A percentile compares a stretch with the other conserved stretches of the same genome.
Conservation (phyloP, 2,888 invertebrate species). For the Limenitis arthemis region DNA sequence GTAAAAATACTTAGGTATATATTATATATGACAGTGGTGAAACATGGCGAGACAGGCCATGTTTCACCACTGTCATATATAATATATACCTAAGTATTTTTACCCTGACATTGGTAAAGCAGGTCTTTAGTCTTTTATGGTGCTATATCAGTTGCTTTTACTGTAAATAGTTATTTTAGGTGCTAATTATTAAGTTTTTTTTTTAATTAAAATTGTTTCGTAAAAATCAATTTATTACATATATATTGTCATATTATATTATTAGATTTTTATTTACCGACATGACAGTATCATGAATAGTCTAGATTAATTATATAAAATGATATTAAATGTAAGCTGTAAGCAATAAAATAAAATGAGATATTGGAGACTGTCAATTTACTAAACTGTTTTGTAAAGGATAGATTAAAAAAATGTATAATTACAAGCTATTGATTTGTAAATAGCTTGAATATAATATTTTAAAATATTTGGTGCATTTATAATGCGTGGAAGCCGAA, state of each 20-base stretch:
- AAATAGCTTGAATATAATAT: too few relatives aligned
- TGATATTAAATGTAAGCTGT: background rate
- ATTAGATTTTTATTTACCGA: slow-evolving; percentile 14
- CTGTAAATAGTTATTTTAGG: slow-evolving; percentile 19
- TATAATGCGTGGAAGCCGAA: too few relatives aligned
- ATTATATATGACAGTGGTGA: background rate
- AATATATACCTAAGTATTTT: slow-evolving; percentile 8
- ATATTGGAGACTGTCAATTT: too few relatives aligned
- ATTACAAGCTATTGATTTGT: too few relatives aligned
- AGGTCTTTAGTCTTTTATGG: slow-evolving; percentile 20
- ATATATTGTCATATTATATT: slow-evolving; percentile 3
- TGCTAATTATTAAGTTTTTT: slow-evolving; percentile 7
- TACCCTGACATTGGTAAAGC: slow-evolving; percentile 7
- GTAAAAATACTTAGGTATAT: slow-evolving; percentile 5
- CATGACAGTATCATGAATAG: slow-evolving; percentile 29
- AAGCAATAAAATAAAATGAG: too few relatives aligned
- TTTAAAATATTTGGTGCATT: too few relatives aligned
- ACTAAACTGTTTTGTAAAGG: too few relatives aligned
- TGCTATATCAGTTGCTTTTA: slow-evolving; percentile 18
- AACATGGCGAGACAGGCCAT: too few relatives aligned
- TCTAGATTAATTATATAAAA: background rate
- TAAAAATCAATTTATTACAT: background rate
- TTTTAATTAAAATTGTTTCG: slow-evolving; percentile 7
- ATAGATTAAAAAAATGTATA: too few relatives aligned
- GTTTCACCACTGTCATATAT: too few relatives aligned